phyloP scores from a whole-genome alignment of 1,140 invertebrate species.

The Drosophila paulistorum region DNA sequence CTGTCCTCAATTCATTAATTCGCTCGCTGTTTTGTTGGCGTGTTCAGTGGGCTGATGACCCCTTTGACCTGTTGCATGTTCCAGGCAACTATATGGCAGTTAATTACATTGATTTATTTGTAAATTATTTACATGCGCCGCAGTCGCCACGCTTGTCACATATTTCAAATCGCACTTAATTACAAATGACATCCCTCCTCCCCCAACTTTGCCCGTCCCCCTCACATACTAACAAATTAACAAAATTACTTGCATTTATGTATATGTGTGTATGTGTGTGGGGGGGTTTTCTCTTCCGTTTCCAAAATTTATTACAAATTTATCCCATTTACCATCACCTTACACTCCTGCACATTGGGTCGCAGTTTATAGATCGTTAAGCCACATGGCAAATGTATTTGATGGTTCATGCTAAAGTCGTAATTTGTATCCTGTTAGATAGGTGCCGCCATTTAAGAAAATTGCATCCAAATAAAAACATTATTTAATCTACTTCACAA shows the following conservation, averaged over 20 bases:
- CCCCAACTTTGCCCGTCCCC: neutral
- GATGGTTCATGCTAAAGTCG: no score
- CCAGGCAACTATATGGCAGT: conserved; percentile 34
- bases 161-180: conserved; percentile 77
- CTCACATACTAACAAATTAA: conserved; percentile 72
- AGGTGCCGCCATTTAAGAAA: no score
- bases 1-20: neutral
- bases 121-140: conserved; percentile 58
- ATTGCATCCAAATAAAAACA: no score
- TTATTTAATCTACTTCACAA: no score
- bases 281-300: conserved; percentile 13
- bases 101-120: conserved; percentile 80
- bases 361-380: neutral
- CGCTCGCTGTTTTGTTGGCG: neutral
- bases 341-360: neutral
- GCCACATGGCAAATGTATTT: neutral
- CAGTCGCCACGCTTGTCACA: conserved; percentile 51
- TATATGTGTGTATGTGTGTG: neutral
- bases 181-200: conserved; percentile 31
- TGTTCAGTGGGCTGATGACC: conserved; percentile 42
- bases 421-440: no score
- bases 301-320: conserved; percentile 46
- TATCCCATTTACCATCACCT: conserved; percentile 34
- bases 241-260: conserved; percentile 40
- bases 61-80: conserved; percentile 69